Base-by-base conservation (phyloP, 2,888 invertebrate genomes). In the Smittia aterrima region DNA sequence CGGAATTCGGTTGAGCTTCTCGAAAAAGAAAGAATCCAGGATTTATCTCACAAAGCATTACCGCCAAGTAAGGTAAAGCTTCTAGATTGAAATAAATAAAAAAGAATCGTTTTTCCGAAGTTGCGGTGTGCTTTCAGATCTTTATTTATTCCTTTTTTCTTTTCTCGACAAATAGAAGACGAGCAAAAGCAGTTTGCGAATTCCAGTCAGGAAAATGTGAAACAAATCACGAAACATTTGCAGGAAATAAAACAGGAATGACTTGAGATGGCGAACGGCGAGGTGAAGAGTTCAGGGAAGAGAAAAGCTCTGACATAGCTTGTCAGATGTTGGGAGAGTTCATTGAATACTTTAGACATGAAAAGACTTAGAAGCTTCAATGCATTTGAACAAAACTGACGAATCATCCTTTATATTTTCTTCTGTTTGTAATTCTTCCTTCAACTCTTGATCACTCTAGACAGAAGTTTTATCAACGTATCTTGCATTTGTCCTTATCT, bases 261-360 rank as follows among this genome's bases (percentile, higher is more conserved):
- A 13, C 58, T 58, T 22, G 58, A 58, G 58, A 58, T 58, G 22
- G 22, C 20, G 22, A 58, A 58, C 22, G 6, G 58, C 22, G 27
- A 64, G 64, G 64, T 64, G 64, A 64, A 64, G 25, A 64, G 64
- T 64, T 64, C 64, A 27, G 58, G 22, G 64, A 64, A 64, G 64
- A 58, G n/a, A 18, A 16, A 58, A 20, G 58, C 58, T 58, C 47
- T 6, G 11, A n/a, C 4, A 47, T 2, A 2, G 47, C 16, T 47
- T 47, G 47, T 3, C n/a, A 47, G 16, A 16, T 47, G 3, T 47
- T 47, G 47, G 47, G 13, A 38, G 38, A 38, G 38, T 11, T n/a
- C n/a, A n/a, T n/a, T n/a, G n/a, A n/a, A n/a, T n/a, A n/a, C n/a
- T n/a, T n/a, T n/a, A n/a, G n/a, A n/a, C n/a, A n/a, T n/a, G n/a